Conservation (phyloP, 2,888 invertebrate genomes). For the Melanophora roralis region DNA sequence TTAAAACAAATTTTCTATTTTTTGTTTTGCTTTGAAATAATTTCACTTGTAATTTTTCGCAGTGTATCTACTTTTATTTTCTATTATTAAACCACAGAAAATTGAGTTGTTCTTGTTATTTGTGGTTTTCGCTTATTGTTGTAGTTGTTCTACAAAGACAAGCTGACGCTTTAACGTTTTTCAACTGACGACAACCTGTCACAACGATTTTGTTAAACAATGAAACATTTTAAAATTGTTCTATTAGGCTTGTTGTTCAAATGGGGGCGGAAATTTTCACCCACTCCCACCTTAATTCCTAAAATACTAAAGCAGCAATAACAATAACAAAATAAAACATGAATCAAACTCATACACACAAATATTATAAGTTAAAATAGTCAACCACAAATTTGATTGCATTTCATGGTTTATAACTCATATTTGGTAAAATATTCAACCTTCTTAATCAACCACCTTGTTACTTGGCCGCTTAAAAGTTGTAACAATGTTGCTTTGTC, state of each 20-base stretch:
- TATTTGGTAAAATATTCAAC: slow-evolving; percentile 47
- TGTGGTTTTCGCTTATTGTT: slow-evolving; percentile 25
- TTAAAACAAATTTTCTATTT: too few relatives aligned
- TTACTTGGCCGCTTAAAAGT: slow-evolving; percentile 14
- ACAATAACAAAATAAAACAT: slow-evolving; percentile 10
- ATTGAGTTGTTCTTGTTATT: slow-evolving; percentile 57
- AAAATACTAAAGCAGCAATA: slow-evolving; percentile 4
- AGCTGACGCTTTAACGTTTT: slow-evolving; percentile 61
- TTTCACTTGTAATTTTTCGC: neutral
- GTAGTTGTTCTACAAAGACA: slow-evolving; percentile 51
- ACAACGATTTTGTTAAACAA: slow-evolving; percentile 58
- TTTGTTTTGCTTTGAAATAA: too few relatives aligned
- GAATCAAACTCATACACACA: slow-evolving; percentile 21
- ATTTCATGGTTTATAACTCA: slow-evolving; percentile 74
- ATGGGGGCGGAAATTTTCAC: slow-evolving; percentile 31
- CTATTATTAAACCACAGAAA: slow-evolving; percentile 37
- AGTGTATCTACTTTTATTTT: slow-evolving; percentile 35
- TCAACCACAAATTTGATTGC: slow-evolving; percentile 76
- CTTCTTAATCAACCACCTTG: slow-evolving; percentile 40
- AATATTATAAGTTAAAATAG: slow-evolving; percentile 72
- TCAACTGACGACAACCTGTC: slow-evolving; percentile 61
- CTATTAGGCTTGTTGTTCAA: neutral
- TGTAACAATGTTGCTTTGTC: slow-evolving; percentile 63
- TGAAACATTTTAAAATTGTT: slow-evolving; percentile 54
- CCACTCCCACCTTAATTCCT: slow-evolving; percentile 30